Conservation (phyloP, 2,888 invertebrate genomes). For the Dryadula phaetusa region DNA sequence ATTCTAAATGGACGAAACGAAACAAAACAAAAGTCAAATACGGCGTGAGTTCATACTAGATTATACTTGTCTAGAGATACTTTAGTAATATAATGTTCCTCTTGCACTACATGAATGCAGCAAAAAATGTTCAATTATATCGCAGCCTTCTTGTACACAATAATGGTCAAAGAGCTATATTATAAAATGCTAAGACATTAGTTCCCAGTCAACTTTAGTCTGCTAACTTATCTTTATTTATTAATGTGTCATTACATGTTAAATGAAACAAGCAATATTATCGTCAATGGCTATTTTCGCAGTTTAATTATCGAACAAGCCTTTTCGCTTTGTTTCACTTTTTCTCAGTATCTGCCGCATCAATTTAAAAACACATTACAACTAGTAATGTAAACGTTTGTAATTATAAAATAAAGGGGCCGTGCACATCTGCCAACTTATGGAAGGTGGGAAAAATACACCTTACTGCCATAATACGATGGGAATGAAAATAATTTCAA, state of each 20-base stretch:
- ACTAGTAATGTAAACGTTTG: constrained; percentile 68
- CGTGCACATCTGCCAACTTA: constrained; percentile 64
- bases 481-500: constrained; percentile 19
- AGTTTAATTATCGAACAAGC: constrained; percentile 54
- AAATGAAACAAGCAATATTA: constrained; percentile 16
- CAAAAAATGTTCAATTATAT: background rate
- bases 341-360: constrained; percentile 66
- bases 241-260: constrained; percentile 9
- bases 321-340: constrained; percentile 58
- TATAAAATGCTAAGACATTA: background rate
- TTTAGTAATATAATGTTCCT: no score
- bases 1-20: no score
- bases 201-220: background rate
- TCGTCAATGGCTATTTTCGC: constrained; percentile 34
- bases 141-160: background rate
- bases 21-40: no score
- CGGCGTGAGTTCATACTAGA: no score
- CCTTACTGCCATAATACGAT: constrained; percentile 38
- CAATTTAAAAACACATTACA: constrained; percentile 64
- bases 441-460: constrained; percentile 19
- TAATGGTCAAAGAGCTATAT: constrained; percentile 1
- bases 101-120: no score
- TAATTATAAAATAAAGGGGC: constrained; percentile 67
- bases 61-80: no score
- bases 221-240: constrained; percentile 13